Conservation (phyloP, 2,113 vertebrate species). For the Alethe castanea region DNA sequence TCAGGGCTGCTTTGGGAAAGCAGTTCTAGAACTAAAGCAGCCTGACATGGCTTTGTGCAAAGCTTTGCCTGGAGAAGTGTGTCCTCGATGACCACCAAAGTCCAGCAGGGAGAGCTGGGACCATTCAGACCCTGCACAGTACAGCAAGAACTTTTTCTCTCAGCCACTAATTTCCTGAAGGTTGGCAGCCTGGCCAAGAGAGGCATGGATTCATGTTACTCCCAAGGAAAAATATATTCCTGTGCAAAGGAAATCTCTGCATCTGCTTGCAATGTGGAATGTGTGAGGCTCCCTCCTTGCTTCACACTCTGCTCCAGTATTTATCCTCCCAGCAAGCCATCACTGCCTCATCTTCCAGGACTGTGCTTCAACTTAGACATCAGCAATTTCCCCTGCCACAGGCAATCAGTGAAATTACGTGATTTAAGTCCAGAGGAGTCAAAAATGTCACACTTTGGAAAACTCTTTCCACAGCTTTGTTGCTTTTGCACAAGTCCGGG, state of each 20-base stretch:
- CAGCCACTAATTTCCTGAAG: background rate
- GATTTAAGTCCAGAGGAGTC: background rate
- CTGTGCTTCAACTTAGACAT: background rate
- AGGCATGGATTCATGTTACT: background rate
- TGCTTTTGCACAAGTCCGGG: background rate
- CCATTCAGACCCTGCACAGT: background rate
- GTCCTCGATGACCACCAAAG: accelerated
- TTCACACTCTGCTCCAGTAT: background rate
- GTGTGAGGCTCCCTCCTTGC: background rate
- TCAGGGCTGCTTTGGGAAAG: background rate
- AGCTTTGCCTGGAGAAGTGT: background rate
- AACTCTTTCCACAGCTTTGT: background rate
- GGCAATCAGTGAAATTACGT: background rate
- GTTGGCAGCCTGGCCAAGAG: background rate
- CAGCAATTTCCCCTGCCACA: constrained; percentile 13
- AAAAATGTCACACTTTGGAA: background rate
- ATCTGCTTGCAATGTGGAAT: background rate
- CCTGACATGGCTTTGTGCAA: background rate
- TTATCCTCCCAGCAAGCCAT: constrained; percentile 8
- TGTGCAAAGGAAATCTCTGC: background rate
- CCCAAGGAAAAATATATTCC: background rate
- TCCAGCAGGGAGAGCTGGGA: background rate
- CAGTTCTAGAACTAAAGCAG: background rate
- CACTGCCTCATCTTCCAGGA: background rate
- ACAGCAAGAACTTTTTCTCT: background rate